These are phyloP conservation scores for Meteorus sp. DNA, from an alignment of 1,140 invertebrate species.

Conservation along the genomic window DNA sequence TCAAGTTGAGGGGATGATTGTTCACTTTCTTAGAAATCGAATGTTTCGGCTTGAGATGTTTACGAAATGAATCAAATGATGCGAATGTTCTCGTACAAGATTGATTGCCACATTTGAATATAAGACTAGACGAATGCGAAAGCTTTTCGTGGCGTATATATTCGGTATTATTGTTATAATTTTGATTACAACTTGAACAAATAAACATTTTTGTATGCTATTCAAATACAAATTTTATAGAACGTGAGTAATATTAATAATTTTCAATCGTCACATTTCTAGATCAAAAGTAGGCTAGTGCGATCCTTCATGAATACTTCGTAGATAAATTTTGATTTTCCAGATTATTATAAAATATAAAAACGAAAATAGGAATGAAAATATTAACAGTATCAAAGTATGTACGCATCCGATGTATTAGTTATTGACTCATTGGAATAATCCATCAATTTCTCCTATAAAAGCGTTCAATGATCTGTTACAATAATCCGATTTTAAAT, in stretches of 20 bases:
- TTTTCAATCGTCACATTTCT: too few relatives aligned
- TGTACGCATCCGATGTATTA: not conserved
- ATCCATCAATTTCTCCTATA: constrained; percentile 15
- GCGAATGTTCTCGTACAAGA: constrained; percentile 9
- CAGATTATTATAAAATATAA: too few relatives aligned
- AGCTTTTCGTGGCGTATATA: too few relatives aligned
- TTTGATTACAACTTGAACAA: too few relatives aligned
- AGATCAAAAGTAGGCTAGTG: too few relatives aligned
- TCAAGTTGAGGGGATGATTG: too few relatives aligned
- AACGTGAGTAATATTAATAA: too few relatives aligned
- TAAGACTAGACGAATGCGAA: not conserved
- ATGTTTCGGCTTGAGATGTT: not conserved
- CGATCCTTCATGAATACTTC: too few relatives aligned
- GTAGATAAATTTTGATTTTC: too few relatives aligned
- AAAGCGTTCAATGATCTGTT: constrained; percentile 22
- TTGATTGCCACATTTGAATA: constrained; percentile 9
- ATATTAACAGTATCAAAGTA: not conserved
- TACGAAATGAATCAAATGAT: constrained; percentile 15
- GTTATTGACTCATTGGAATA: not conserved
- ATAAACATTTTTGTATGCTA: too few relatives aligned
- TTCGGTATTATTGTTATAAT: too few relatives aligned
- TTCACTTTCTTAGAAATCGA: not conserved
- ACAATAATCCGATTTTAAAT: constrained; percentile 14
- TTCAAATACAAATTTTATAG: too few relatives aligned
- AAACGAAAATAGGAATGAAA: not conserved